Conservation (phyloP, 2,797 vertebrate species). For the Tenualosa thibaudeaui region DNA sequence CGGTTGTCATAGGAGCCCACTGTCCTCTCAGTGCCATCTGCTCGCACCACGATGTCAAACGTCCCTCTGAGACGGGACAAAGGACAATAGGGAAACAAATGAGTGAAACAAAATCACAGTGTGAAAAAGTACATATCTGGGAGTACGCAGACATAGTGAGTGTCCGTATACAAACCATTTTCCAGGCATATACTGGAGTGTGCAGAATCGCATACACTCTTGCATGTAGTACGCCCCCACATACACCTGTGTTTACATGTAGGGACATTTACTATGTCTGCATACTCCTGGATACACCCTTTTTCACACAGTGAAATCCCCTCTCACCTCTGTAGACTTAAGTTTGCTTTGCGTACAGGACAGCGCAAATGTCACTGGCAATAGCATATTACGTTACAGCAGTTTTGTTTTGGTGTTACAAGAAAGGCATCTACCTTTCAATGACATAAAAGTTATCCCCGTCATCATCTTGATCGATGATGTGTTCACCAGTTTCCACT, state of each 20-base stretch:
- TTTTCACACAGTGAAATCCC: too few relatives aligned
- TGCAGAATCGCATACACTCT: too few relatives aligned
- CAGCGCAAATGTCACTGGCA: background rate
- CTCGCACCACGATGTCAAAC: conserved; percentile 90
- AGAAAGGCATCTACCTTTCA: conserved; percentile 78
- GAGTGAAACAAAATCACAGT: background rate
- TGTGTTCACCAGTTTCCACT: conserved; percentile 87
- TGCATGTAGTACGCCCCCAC: too few relatives aligned
- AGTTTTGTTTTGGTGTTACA: background rate
- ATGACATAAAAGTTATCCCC: conserved; percentile 99
- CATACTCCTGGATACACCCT: too few relatives aligned
- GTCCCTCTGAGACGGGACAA: conserved; percentile 79
- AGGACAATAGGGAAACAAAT: background rate
- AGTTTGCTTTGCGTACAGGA: background rate
- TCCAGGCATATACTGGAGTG: too few relatives aligned
- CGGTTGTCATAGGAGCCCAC: conserved; percentile 93
- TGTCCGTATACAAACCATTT: too few relatives aligned
- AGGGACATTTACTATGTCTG: too few relatives aligned
- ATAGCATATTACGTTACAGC: background rate
- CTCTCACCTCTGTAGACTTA: background rate
- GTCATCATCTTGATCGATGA: conserved; percentile 97
- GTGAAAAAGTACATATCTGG: too few relatives aligned
- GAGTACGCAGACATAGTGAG: too few relatives aligned
- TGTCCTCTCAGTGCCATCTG: conserved; percentile 83
- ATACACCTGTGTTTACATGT: too few relatives aligned